Conservation (phyloP, 2,888 invertebrate species). For the Magallana nippona region DNA sequence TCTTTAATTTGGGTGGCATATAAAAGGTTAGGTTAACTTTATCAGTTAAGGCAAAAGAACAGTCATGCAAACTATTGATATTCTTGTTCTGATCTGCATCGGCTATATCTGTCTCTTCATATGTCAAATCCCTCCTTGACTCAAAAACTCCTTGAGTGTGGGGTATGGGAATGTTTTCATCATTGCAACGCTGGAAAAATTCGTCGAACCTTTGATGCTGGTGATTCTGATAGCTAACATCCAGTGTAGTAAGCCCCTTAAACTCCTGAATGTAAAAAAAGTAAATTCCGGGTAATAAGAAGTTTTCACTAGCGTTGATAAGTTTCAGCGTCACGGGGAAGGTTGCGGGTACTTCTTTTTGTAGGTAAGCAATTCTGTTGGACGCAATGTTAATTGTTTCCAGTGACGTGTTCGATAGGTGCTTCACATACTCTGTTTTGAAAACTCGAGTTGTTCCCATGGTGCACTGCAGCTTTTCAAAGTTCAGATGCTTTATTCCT, state of each 20-base stretch:
- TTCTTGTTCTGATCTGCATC: too few relatives aligned
- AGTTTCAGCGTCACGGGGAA: background rate
- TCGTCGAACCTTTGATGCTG: background rate
- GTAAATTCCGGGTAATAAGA: background rate
- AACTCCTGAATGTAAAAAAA: background rate
- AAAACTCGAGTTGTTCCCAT: background rate
- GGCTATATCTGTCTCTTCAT: too few relatives aligned
- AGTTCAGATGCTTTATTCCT: background rate
- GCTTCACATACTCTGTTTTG: background rate
- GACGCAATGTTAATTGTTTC: background rate
- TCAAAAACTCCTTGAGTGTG: too few relatives aligned
- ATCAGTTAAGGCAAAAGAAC: too few relatives aligned
- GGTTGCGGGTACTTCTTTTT: background rate
- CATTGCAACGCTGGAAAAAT: background rate
- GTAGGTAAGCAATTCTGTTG: background rate
- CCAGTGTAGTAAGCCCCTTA: background rate
- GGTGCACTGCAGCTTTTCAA: background rate
- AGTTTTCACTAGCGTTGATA: background rate
- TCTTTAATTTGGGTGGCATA: background rate
- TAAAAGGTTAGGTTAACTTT: background rate
- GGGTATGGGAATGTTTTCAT: background rate
- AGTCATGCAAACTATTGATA: too few relatives aligned
- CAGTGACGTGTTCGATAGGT: background rate
- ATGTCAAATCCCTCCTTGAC: background rate
- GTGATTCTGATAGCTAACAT: background rate